Evolutionary conservation across 2,113 vertebrate species (phyloP).

Genomic region (Athene cunicularia): DNA sequence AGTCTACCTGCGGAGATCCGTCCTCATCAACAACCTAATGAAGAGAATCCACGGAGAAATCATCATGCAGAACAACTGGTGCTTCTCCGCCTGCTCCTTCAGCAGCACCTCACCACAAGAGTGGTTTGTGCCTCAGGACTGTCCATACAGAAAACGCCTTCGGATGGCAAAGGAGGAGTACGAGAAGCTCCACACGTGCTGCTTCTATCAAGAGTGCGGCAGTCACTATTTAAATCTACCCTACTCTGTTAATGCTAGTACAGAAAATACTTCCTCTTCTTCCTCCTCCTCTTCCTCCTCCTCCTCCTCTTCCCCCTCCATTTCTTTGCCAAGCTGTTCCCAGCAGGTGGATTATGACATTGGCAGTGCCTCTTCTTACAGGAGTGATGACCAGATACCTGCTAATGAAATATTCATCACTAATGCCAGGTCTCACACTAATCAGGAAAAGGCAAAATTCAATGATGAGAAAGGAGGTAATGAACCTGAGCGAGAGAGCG

Average conservation of each 20-base stretch:
- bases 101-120: constrained; percentile 74
- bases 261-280: constrained; percentile 72
- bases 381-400: constrained; percentile 73
- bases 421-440: constrained; percentile 63
- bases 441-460: constrained; percentile 73
- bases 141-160: constrained; percentile 88
- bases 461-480: constrained; percentile 61
- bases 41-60: constrained; percentile 92
- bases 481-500: constrained; percentile 66
- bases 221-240: constrained; percentile 90
- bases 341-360: constrained; percentile 78
- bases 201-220: constrained; percentile 88
- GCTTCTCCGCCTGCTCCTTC: constrained; percentile 84
- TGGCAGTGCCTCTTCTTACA: constrained; percentile 70
- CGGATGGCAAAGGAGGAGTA: constrained; percentile 87
- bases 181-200: constrained; percentile 87
- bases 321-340: constrained; percentile 80
- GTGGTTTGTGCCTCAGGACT: constrained; percentile 85
- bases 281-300: constrained; percentile 48
- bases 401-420: constrained; percentile 76
- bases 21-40: constrained; percentile 96
- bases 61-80: constrained; percentile 94
- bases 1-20: constrained; percentile 91
- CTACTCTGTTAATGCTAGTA: constrained; percentile 81
- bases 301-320: constrained; percentile 55